These are phyloP conservation scores for Choristoneura fumiferana DNA, from an alignment of 1,140 invertebrate species.

Conservation along the genomic window DNA sequence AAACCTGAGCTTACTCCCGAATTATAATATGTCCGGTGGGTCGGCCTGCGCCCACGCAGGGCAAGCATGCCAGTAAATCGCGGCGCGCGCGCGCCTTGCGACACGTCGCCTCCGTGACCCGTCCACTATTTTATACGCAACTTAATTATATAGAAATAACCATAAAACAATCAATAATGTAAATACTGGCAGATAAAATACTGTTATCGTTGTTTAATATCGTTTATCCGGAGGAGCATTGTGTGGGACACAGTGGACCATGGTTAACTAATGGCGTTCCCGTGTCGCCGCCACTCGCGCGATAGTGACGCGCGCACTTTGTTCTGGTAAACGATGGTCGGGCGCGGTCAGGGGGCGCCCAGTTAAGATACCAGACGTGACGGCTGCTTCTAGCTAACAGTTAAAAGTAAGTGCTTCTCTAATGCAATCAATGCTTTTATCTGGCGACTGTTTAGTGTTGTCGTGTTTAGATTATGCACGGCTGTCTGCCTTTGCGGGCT, in stretches of 20 bases:
- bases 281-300: too few species aligned
- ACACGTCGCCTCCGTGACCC: not conserved
- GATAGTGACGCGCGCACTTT: not conserved
- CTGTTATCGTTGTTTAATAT: slow-evolving; percentile 7
- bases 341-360: too few species aligned
- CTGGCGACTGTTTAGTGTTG: too few species aligned
- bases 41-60: slow-evolving; percentile 10
- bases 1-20: slow-evolving; percentile 8
- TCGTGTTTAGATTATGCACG: too few species aligned
- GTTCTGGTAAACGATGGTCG: too few species aligned
- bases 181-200: not conserved
- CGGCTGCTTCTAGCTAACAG: too few species aligned
- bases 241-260: not conserved
- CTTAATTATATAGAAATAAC: slow-evolving; percentile 3
- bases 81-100: slow-evolving; percentile 1
- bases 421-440: too few species aligned
- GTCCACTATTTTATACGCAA: not conserved
- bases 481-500: too few species aligned
- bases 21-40: not conserved
- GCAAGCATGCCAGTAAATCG: not conserved
- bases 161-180: slow-evolving; percentile 10
- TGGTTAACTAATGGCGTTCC: not conserved
- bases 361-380: too few species aligned
- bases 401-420: too few species aligned
- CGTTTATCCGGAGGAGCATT: not conserved